Evolutionary conservation across 64 coral and sea anemone species (phyloP).

Genomic region (Trachythela sp.): DNA sequence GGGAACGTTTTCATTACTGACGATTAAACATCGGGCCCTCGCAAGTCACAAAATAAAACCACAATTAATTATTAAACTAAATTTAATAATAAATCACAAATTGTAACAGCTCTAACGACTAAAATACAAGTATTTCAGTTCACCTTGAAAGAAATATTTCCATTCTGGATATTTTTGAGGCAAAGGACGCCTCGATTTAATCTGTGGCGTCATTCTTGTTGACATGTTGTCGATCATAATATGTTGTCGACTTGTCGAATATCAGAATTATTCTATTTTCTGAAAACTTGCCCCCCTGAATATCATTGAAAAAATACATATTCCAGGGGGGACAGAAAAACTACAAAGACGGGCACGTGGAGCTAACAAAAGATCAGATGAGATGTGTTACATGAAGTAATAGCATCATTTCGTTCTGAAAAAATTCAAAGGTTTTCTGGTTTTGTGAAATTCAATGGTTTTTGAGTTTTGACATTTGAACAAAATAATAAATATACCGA

Average conservation of each 20-base stretch:
- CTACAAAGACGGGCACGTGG: not conserved
- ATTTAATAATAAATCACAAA: not conserved
- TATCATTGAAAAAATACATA: not conserved
- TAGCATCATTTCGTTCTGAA: not conserved
- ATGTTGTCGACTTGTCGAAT: not conserved
- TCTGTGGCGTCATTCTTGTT: not conserved
- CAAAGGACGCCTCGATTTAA: not conserved
- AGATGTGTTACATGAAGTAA: not conserved
- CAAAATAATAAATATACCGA: not conserved
- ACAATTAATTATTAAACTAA: no score
- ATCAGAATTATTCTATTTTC: not conserved
- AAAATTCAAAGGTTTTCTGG: not conserved
- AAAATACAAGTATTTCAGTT: not conserved
- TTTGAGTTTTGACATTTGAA: not conserved
- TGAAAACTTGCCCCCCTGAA: not conserved
- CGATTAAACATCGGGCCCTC: no score
- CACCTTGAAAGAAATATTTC: not conserved
- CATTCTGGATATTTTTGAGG: constrained; percentile 12
- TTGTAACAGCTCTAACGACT: not conserved
- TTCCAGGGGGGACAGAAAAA: not conserved
- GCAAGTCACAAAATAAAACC: no score
- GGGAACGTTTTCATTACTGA: no score
- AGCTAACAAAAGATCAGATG: not conserved
- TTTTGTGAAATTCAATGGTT: no score
- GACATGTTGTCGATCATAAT: not conserved